Base-by-base conservation (phyloP, 2,888 invertebrate species). In the Trachelus tabidus region DNA sequence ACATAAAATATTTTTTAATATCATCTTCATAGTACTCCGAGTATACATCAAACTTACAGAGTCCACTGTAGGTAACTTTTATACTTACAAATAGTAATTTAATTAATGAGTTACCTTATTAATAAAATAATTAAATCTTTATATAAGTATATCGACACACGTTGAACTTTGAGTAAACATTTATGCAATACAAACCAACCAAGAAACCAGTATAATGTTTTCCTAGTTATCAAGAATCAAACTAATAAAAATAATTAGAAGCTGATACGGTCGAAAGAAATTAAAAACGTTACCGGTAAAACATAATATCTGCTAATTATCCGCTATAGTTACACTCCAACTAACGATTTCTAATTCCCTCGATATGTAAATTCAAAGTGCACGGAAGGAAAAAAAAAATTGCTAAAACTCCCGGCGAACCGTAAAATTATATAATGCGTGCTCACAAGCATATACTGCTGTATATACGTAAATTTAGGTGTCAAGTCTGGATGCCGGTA, bases 401-500 rank as follows among this genome's bases (percentile, higher is more conserved):
- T 68, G 4, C 12, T 12, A 6, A 34, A n/a, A 56, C 71, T 68
- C 31, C 37, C 80, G 68, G 68, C 37, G 68, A 79, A 76, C 77
- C 82, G 69, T 81, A 78, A 79, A 80, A 77, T 81, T 82, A 69
- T 73, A 71, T 73, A 83, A 83, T 77, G 34, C 56, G 73, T 74
- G 69, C 73, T 75, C 79, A 75, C 56, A 2, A 15, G 56, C 15
- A 9, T 56, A 9, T 9, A 6, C 9, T 1, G 6, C 9, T 56
- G 9, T 56, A 0, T 6, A 9, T 56, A 23, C 15, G 1, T 23
- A 56, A 56, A 56, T 23, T 15, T 6, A 23, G 23, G 56, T 56
- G 23, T 9, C 2, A 9, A 56, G 2, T 23, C 23, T 9, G 56
- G 23, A 23, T 15, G 56, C 23, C 15, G 56, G 56, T 56, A 56